Evolutionary conservation across 1,140 invertebrate species (phyloP), one percentile per base, ranked within the genome.

Genomic region (Drosophila equinoxialis): DNA sequence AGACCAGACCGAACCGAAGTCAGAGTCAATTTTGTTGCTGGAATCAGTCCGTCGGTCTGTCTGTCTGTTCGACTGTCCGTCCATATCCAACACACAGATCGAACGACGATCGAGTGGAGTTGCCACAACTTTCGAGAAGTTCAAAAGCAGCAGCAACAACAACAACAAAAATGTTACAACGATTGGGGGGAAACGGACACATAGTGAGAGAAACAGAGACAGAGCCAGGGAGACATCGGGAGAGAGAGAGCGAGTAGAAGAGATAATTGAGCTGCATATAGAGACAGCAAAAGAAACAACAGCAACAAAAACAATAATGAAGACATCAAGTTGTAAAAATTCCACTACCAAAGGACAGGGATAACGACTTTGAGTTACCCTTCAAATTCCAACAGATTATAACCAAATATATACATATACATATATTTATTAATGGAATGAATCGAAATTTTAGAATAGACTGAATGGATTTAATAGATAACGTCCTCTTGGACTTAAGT

Each of bases 111-210:
- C 41, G 26, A 51, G 30, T 30, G 30, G 30, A 30, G 62, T 86
- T 81, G 79, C 83, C 79, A 82, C 84, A 89, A 89, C 84, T 87
- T 87, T 87, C 83, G 84, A 87, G 84, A 82, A 86, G 84, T 83
- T 81, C 75, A 80, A 59, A 66, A 60, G 41, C 74, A 68, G 55
- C 65, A 51, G 41, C 73, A 68, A 55, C 65, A 51, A 54, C 65
- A 51, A 54, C 39, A 55, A 58, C 61, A 71, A 64, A 71, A 73
- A 80, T 72, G 64, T 77, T 77, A 78, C 74, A 77, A 51, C 45
- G 45, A 51, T 23, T 23, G 45, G 55, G 75, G 71, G 66, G 42
- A 61, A 35, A 61, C 75, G 62, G 57, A 39, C 33, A 39, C 14
- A 57, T 14, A 20, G 2, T 20, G 20, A 57, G 30, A 57, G 7